Percentiles rank a stretch among this genome's conserved stretches.
These are phyloP conservation scores for Zaprionus tsacasi DNA, from an alignment of 1,140 invertebrate species.

Conservation along the genomic window DNA sequence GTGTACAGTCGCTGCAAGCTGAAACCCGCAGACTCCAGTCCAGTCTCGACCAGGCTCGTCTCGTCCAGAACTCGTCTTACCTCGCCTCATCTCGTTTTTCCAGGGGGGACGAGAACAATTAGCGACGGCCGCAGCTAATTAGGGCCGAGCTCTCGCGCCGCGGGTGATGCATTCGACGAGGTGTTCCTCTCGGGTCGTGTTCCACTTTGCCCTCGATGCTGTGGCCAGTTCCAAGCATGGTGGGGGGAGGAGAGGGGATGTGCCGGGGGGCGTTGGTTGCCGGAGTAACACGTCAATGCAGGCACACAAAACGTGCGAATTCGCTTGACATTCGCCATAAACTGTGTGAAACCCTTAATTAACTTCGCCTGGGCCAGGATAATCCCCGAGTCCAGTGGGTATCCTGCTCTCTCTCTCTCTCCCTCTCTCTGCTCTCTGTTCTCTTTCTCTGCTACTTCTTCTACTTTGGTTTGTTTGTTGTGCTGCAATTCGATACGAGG, in stretches of 20 bases:
- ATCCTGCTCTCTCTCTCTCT: slow-evolving; percentile 18
- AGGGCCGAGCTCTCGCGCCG: slow-evolving; percentile 49
- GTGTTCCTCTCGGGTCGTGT: slow-evolving; percentile 6
- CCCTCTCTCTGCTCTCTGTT: not conserved
- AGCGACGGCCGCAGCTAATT: slow-evolving; percentile 70
- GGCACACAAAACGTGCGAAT: slow-evolving; percentile 4
- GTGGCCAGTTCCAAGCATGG: not conserved
- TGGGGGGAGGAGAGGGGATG: not conserved
- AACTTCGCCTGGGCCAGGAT: slow-evolving; percentile 51
- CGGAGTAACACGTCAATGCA: not conserved
- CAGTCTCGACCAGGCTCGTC: not conserved
- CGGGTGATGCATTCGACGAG: slow-evolving; percentile 45
- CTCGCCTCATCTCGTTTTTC: slow-evolving; percentile 17
- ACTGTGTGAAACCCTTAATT: slow-evolving; percentile 78
- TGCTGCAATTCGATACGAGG: slow-evolving; percentile 57
- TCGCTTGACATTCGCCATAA: slow-evolving; percentile 64
- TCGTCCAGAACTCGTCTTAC: not conserved
- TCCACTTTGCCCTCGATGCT: not conserved
- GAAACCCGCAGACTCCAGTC: not conserved
- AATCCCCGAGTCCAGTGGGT: not conserved
- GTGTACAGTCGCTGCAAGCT: not conserved
- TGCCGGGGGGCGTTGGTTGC: not conserved
- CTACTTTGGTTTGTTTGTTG: slow-evolving; percentile 18
- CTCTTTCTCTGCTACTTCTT: not conserved
- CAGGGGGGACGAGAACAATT: slow-evolving; percentile 63